phyloP scores from a whole-genome alignment of 2,113 vertebrate species.

The Dipodomys ordii region DNA sequence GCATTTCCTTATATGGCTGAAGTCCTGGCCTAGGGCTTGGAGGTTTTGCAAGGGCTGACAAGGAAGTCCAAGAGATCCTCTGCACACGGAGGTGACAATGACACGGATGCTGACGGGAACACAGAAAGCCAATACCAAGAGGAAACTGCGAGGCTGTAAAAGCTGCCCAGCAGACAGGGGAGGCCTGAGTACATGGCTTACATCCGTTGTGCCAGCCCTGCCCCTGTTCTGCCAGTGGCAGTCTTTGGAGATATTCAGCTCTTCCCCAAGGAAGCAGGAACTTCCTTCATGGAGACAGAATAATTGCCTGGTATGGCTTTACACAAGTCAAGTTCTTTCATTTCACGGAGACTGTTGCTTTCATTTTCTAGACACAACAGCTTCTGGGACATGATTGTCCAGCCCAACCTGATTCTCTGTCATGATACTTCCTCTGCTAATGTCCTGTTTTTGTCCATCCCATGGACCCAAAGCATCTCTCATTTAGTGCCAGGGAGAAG shows the following conservation, averaged over 20 bases:
- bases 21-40: not conserved
- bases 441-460: not conserved
- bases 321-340: not conserved
- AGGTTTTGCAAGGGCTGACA: constrained; percentile 31
- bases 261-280: not conserved
- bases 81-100: not conserved
- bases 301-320: not conserved
- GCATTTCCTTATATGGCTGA: constrained; percentile 31
- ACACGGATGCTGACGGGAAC: not conserved
- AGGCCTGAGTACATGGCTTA: not conserved
- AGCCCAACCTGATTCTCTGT: not conserved
- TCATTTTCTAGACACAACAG: not conserved
- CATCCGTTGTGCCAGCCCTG: not conserved
- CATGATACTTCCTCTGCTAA: not conserved
- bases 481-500: not conserved
- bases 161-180: not conserved
- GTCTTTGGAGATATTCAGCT: not conserved
- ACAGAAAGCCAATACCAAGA: constrained; percentile 51
- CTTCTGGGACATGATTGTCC: not conserved
- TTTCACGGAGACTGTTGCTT: not conserved
- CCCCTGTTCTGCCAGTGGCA: not conserved
- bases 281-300: not conserved
- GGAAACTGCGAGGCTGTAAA: constrained; percentile 10
- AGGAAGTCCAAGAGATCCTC: constrained; percentile 47
- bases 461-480: not conserved